A percentile compares a stretch with the other conserved stretches of the same genome.
Conservation (phyloP, 2,888 invertebrate species). For the Ochropleura leucogaster region DNA sequence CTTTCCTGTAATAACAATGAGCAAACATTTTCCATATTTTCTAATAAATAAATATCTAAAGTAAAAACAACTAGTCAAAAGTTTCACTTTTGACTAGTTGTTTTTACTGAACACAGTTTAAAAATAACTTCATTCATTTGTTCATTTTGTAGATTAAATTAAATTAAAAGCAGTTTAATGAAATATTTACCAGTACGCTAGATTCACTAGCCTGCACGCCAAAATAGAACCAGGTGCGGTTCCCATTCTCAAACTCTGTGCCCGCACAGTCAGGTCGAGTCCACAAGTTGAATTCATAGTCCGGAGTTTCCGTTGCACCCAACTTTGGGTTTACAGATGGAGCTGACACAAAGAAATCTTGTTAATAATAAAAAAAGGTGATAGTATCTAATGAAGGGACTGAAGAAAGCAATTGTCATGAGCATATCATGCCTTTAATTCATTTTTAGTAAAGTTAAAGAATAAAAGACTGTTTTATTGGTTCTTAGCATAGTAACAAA, state of each 20-base stretch:
- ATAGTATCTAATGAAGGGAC: neutral
- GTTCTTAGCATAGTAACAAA: neutral
- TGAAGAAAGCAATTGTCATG: neutral
- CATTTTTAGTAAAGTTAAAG: neutral
- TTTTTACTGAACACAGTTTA: neutral
- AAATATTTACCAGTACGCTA: conserved; percentile 88
- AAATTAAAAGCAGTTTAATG: neutral
- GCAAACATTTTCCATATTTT: neutral
- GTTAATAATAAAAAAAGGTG: neutral
- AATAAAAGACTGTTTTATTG: neutral
- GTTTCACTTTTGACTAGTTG: no score
- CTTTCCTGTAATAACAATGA: neutral
- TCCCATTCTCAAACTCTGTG: conserved; percentile 96
- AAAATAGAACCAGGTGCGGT: conserved; percentile 98
- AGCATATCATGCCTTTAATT: neutral
- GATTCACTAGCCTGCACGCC: conserved; percentile 92
- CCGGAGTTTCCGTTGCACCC: conserved; percentile 89
- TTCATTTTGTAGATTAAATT: neutral
- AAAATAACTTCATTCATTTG: neutral
- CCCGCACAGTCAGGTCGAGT: conserved; percentile 97
- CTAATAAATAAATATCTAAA: neutral
- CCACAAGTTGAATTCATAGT: conserved; percentile 97
- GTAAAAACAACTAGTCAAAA: no score
- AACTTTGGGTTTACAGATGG: conserved; percentile 81
- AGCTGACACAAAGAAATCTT: conserved; percentile 71